Evolutionary conservation across 2,888 invertebrate species (phyloP).

Genomic region (Ectropis crepuscularia): DNA sequence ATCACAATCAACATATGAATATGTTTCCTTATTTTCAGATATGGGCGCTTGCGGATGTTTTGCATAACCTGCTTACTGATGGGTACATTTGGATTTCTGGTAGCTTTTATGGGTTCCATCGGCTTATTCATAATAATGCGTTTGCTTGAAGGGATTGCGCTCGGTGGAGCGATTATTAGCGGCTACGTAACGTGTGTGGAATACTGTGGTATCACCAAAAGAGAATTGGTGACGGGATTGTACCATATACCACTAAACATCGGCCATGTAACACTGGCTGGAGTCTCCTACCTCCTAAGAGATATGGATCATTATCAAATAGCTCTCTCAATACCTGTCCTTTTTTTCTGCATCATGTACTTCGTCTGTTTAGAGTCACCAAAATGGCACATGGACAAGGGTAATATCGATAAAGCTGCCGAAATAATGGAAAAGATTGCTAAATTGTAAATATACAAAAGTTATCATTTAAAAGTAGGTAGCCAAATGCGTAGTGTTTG

Average conservation of each 20-base stretch:
- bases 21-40: slow-evolving; percentile 53
- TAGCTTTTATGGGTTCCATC: slow-evolving; percentile 56
- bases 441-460: slow-evolving; percentile 57
- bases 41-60: slow-evolving; percentile 60
- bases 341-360: slow-evolving; percentile 50
- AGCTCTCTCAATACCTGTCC: slow-evolving; percentile 62
- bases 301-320: slow-evolving; percentile 63
- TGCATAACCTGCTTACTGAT: slow-evolving; percentile 50
- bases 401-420: slow-evolving; percentile 52
- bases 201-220: slow-evolving; percentile 60
- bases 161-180: slow-evolving; percentile 68
- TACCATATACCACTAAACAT: slow-evolving; percentile 68
- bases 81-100: slow-evolving; percentile 57
- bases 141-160: slow-evolving; percentile 64
- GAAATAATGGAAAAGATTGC: slow-evolving; percentile 60
- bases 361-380: slow-evolving; percentile 67
- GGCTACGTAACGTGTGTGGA: slow-evolving; percentile 66
- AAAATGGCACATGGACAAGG: slow-evolving; percentile 70
- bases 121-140: slow-evolving; percentile 57
- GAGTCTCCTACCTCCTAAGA: slow-evolving; percentile 65
- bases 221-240: slow-evolving; percentile 63
- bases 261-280: slow-evolving; percentile 62
- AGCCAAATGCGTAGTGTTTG: too few relatives aligned
- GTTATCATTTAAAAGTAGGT: too few relatives aligned
- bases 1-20: background rate